Percentiles rank a stretch among this genome's conserved stretches.
These are phyloP conservation scores for Cryptops parisi DNA, from an alignment of 2,888 invertebrate genomes.

Conservation along the genomic window DNA sequence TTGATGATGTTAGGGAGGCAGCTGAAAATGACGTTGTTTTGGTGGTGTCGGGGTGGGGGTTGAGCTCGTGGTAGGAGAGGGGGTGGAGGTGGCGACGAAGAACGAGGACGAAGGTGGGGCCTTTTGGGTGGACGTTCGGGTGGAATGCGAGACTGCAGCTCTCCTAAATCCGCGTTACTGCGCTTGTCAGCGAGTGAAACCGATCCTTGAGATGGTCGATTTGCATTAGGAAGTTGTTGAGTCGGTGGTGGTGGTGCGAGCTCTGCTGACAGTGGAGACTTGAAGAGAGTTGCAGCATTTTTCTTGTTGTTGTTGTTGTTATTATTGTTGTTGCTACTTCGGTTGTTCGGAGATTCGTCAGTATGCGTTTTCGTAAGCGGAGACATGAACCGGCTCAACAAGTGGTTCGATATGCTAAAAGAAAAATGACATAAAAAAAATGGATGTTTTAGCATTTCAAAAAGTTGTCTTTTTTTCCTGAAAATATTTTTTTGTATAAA, in stretches of 20 bases:
- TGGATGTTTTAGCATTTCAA: too few relatives aligned
- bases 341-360: neutral
- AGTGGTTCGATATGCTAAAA: neutral
- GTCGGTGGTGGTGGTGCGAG: too few relatives aligned
- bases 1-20: neutral
- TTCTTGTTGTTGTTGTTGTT: neutral
- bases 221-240: too few relatives aligned
- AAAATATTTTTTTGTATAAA: too few relatives aligned
- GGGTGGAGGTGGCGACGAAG: constrained; percentile 13
- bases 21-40: too few relatives aligned
- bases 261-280: too few relatives aligned
- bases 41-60: neutral
- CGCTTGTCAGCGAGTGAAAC: too few relatives aligned
- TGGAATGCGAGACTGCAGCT: constrained; percentile 19
- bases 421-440: neutral
- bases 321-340: neutral
- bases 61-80: constrained; percentile 10
- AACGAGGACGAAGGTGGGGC: constrained; percentile 46
- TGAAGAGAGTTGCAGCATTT: neutral
- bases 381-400: neutral
- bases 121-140: constrained; percentile 62
- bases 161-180: too few relatives aligned
- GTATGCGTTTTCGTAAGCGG: neutral
- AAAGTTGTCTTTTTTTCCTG: too few relatives aligned
- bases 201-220: too few relatives aligned